A percentile compares a stretch with the other conserved stretches of the same genome.
Evolutionary conservation across 2,888 invertebrate species (phyloP).

Genomic region (Spisula subtruncata): DNA sequence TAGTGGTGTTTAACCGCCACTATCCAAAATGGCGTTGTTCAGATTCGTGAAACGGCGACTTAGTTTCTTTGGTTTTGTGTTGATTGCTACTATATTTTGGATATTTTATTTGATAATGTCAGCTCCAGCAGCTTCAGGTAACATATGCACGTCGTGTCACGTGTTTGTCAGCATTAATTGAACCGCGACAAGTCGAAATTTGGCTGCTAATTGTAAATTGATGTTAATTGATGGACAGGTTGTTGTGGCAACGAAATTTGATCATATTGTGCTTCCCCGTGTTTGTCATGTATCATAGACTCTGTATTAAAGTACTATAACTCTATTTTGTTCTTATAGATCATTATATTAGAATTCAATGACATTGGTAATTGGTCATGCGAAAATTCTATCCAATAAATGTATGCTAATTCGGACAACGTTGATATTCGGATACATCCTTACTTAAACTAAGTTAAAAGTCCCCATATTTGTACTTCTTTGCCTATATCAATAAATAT

Average conservation of each 20-base stretch:
- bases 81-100: slow-evolving; percentile 62
- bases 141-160: background rate
- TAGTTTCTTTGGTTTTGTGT: slow-evolving; percentile 56
- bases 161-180: background rate
- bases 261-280: background rate
- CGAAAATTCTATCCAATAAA: background rate
- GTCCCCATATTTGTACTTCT: no score
- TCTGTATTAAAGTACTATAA: background rate
- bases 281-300: background rate
- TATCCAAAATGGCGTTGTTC: slow-evolving; percentile 62
- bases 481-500: no score
- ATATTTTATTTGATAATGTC: slow-evolving; percentile 69
- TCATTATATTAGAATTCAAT: background rate
- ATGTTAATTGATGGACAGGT: background rate
- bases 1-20: background rate
- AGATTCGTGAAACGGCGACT: slow-evolving; percentile 57
- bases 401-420: background rate
- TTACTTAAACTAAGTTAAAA: no score
- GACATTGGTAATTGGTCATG: background rate
- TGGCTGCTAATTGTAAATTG: background rate
- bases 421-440: background rate
- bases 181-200: background rate
- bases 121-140: slow-evolving; percentile 66
- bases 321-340: background rate
- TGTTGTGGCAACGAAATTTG: background rate